phyloP scores from a whole-genome alignment of 1,140 invertebrate species.

The Oncopodura yosiiana region DNA sequence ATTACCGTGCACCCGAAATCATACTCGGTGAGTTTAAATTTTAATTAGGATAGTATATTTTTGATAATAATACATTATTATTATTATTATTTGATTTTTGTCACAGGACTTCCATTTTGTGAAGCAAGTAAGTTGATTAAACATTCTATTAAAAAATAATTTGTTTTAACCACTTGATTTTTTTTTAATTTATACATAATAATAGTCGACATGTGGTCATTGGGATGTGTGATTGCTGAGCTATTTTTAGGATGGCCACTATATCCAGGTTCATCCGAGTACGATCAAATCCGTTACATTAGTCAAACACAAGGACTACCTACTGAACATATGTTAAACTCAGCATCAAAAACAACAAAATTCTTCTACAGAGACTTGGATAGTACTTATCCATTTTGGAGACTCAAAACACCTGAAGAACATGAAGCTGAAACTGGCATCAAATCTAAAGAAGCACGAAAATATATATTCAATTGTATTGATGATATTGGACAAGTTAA shows the following conservation, averaged over 20 bases:
- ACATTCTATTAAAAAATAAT: too few relatives aligned
- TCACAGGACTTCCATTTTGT: constrained; percentile 78
- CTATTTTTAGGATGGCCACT: constrained; percentile 98
- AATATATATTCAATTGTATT: constrained; percentile 99
- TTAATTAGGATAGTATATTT: not conserved
- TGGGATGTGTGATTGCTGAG: constrained; percentile 98
- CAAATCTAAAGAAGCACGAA: constrained; percentile 97
- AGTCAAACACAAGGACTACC: constrained; percentile 88
- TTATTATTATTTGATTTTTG: constrained; percentile 5
- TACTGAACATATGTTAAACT: constrained; percentile 97
- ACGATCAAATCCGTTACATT: constrained; percentile 94
- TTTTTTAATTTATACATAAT: too few relatives aligned
- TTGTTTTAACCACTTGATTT: too few relatives aligned
- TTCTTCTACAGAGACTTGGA: constrained; percentile 97
- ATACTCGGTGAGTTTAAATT: constrained; percentile 59
- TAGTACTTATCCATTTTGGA: constrained; percentile 94
- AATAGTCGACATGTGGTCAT: constrained; percentile 99
- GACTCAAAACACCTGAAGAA: constrained; percentile 94
- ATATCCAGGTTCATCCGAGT: constrained; percentile 98
- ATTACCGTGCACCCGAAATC: constrained; percentile 98
- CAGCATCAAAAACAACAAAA: constrained; percentile 94
- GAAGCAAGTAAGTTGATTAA: too few relatives aligned
- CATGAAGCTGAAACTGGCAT: constrained; percentile 95
- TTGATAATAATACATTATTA: not conserved
- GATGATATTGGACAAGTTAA: constrained; percentile 98